Base-by-base conservation (phyloP, 2,113 vertebrate species). In the Redunca redunca region DNA sequence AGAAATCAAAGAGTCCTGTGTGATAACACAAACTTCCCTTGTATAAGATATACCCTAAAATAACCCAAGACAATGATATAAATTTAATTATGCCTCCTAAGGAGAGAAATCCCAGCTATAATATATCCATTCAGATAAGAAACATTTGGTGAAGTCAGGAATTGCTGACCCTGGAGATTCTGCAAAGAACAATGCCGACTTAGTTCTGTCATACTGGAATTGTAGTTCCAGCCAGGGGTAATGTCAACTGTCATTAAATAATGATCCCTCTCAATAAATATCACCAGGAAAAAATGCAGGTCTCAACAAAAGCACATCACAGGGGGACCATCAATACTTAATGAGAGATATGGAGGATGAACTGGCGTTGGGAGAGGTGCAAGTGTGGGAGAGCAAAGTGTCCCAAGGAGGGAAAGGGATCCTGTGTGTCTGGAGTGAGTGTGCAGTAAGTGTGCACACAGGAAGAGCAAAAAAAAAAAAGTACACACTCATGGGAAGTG, bases 311-410 rank as follows among this genome's bases (percentile, higher is more conserved):
- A 87, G 46, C 19, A 28, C 17, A 4, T 0, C 28, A 16, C 55
- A 33, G 15, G 74, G 53, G 60, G n/a, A 33, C 7, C 46, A 7
- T 0, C 21, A 8, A 7, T 1, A 48, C 7, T 55, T 84, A 74
- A 28, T 33, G 23, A 43, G 40, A 11, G 10, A 16, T 19, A 53
- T 5, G 23, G 55, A 46, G 26, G 26, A 17, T 11, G 28, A 2
- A 36, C 6, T 33, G 50, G 15, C 1, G 1, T 3, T 6, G 1
- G 28, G 64, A 21, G 14, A 62, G 50, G 8, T 8, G 7, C 8
- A 28, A 6, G 16, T 26, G 25, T 19, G 23, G 67, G 57, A 62
- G 55, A 64, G 28, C 57, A 80, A 4, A 3, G 28, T 2, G 40
- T 52, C 36, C 57, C n/a, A 36, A 43, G 15, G 1, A n/a, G 46